Evolutionary conservation across 2,113 vertebrate genomes (phyloP).

Genomic region (Junco hyemalis): DNA sequence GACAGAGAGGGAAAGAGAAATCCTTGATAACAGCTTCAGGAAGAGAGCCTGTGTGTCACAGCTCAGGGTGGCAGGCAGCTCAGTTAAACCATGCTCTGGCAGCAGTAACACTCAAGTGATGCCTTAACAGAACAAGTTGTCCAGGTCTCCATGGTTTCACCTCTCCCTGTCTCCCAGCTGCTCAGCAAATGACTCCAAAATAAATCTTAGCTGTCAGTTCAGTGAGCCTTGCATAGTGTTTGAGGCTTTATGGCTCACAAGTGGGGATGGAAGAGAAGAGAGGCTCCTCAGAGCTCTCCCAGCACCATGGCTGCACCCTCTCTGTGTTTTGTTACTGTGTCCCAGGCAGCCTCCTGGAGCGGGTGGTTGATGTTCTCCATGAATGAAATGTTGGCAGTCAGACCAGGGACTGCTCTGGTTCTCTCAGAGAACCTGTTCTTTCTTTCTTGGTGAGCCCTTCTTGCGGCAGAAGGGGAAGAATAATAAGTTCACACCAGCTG

Average conservation of each 20-base stretch:
- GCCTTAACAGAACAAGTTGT: background rate
- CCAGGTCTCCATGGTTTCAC: background rate
- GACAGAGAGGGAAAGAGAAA: background rate
- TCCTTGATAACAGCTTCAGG: background rate
- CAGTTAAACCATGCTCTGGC: background rate
- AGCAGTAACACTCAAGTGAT: background rate
- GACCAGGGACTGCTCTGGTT: background rate
- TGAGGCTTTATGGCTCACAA: background rate
- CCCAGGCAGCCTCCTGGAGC: background rate
- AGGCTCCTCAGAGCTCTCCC: background rate
- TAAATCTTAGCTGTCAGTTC: conserved; percentile 19
- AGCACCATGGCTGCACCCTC: background rate
- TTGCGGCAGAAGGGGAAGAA: background rate
- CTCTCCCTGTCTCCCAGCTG: background rate
- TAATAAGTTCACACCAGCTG: background rate
- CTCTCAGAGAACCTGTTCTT: background rate
- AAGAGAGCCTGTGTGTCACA: background rate
- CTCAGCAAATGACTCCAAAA: background rate
- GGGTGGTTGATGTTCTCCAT: background rate
- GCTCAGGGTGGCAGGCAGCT: background rate
- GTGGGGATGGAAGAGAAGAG: background rate
- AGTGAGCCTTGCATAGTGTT: background rate
- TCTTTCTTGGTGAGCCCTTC: background rate
- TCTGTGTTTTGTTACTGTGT: background rate
- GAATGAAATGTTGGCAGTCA: background rate